These are phyloP conservation scores for Aspiorhynchus laticeps DNA, from an alignment of 2,113 vertebrate species.

Conservation along the genomic window DNA sequence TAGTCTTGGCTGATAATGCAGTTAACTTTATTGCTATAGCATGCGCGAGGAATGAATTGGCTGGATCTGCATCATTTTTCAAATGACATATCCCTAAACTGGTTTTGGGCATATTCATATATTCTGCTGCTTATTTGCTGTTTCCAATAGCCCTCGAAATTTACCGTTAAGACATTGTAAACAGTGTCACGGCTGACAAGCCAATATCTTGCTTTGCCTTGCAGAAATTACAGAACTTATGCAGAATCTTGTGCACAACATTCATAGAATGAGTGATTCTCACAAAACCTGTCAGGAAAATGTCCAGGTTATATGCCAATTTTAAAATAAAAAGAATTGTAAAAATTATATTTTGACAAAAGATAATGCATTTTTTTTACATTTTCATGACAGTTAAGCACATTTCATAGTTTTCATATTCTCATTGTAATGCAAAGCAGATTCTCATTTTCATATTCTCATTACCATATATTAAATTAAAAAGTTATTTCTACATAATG, in stretches of 20 bases:
- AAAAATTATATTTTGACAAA: not conserved
- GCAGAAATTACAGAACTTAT: not conserved
- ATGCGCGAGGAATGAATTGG: not conserved
- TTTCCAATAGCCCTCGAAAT: not conserved
- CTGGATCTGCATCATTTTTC: not conserved
- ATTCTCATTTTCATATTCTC: not conserved
- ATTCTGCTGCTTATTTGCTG: not conserved
- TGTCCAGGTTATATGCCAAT: not conserved
- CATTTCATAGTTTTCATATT: too few species aligned
- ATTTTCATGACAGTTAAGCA: too few species aligned
- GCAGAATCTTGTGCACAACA: not conserved
- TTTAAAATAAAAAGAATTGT: not conserved
- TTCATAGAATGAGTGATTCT: not conserved
- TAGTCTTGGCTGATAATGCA: not conserved
- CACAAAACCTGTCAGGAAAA: conserved; percentile 2
- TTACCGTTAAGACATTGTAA: not conserved
- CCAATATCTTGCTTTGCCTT: not conserved
- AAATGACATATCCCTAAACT: not conserved
- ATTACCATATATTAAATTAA: too few species aligned
- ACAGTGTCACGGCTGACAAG: not conserved
- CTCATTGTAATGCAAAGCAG: too few species aligned
- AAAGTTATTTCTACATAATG: not conserved
- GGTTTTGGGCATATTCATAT: not conserved
- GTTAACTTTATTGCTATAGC: not conserved
- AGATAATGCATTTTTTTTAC: not conserved